These are phyloP conservation scores for Ophion ellenae DNA, from an alignment of 2,888 invertebrate species.

Conservation along the genomic window DNA sequence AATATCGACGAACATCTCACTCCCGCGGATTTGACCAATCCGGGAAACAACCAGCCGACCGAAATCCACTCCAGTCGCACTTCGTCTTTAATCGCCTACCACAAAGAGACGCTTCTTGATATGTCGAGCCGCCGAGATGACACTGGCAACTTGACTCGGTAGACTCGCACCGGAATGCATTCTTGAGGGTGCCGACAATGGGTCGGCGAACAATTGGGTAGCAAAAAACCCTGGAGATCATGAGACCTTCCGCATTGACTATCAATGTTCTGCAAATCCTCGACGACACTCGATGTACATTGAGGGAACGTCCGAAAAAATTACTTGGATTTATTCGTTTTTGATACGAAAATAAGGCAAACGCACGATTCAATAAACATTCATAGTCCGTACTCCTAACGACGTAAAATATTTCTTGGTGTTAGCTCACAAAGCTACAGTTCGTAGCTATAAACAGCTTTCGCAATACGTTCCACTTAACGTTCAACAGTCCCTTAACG, in stretches of 20 bases:
- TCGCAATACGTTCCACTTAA: background rate
- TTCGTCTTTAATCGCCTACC: background rate
- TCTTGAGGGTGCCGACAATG: too few relatives aligned
- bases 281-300: too few relatives aligned
- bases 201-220: too few relatives aligned
- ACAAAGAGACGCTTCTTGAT: background rate
- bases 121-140: background rate
- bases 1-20: slow-evolving; percentile 39
- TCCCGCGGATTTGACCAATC: background rate
- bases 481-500: background rate
- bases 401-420: background rate
- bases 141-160: background rate
- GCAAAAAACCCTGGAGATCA: too few relatives aligned
- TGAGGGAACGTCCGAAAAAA: too few relatives aligned
- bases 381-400: background rate
- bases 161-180: too few relatives aligned
- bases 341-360: too few relatives aligned
- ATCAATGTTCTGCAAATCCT: too few relatives aligned
- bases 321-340: too few relatives aligned
- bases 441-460: background rate
- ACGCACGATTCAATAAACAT: background rate
- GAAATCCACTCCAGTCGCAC: slow-evolving; percentile 1
- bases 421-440: background rate
- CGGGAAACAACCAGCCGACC: slow-evolving; percentile 19
- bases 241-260: too few relatives aligned